Base-by-base conservation (phyloP, 1,140 invertebrate species). In the Geopemphigus sp. region DNA sequence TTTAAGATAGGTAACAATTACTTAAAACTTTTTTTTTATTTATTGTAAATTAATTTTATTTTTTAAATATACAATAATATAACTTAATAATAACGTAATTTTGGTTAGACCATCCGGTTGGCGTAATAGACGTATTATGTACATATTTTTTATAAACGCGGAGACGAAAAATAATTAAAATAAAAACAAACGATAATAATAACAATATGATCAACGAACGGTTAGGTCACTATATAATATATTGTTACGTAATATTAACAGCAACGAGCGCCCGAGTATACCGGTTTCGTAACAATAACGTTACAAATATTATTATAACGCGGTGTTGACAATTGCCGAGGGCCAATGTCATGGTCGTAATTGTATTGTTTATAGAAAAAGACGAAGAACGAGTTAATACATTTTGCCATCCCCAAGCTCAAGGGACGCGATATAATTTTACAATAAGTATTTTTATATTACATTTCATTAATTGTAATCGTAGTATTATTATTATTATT, bases 311-410 rank as follows among this genome's bases (percentile, higher is more conserved):
- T 45, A 45, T 45, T 45, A 45, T 11, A 45, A 45, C 39, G 11
- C 39, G 39, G 11, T 45, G 39, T 45, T 45, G 39, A n/a, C n/a
- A n/a, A n/a, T n/a, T n/a, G n/a, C n/a, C n/a, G 57, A 61, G 57
- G 57, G 57, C 57, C 26, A n/a, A n/a, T 61, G 17, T 22, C 22
- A 2, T 61, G 4, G 11, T n/a, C 6, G 29, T 39, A 12, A 64
- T 64, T 64, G 32, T 64, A 64, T 24, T 19, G 17, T 64, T n/a
- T 64, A 64, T 32, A n/a, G 61, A 32, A 64, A 64, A 64, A 64
- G 17, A 64, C 26, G 19, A 64, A 64, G 29, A 64, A 64, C 17
- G 5, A 64, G 19, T 64, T 64, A 64, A 32, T 11, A 64, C 32
- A 17, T 32, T 32, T 19, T 29, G 32, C 15, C 8, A 39, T 29